These are phyloP conservation scores for Harpalus rubripes DNA, from an alignment of 2,888 invertebrate species.

Conservation along the genomic window DNA sequence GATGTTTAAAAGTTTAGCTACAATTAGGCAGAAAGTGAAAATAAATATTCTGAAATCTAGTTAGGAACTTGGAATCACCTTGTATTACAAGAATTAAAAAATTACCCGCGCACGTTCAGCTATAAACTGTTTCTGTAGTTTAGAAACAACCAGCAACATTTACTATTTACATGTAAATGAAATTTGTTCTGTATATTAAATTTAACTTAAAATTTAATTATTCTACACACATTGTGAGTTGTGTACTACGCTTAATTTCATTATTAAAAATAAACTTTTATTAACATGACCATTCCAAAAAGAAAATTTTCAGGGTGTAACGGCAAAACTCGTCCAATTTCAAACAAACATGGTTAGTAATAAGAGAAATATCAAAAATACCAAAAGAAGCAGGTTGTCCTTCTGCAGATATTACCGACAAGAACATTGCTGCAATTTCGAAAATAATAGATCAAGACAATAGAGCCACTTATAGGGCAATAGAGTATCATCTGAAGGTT, in stretches of 20 bases:
- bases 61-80: not conserved
- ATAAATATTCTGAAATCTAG: not conserved
- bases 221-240: constrained; percentile 18
- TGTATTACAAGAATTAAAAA: constrained; percentile 8
- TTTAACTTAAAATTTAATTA: constrained; percentile 47
- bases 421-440: no score
- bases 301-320: constrained; percentile 9
- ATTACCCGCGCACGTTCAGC: not conserved
- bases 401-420: no score
- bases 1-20: not conserved
- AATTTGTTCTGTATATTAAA: constrained; percentile 42
- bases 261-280: constrained; percentile 39
- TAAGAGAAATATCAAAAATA: no score
- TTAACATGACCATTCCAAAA: constrained; percentile 26
- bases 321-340: not conserved
- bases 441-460: no score
- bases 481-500: no score
- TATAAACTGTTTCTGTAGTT: not conserved
- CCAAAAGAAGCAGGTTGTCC: no score
- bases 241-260: constrained; percentile 28
- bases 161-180: constrained; percentile 51
- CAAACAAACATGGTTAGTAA: no score
- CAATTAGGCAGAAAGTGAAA: constrained; percentile 9
- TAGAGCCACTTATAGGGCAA: no score
- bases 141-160: constrained; percentile 34